Conservation (phyloP, 2,113 vertebrate genomes). For the Terrapene triunguis region DNA sequence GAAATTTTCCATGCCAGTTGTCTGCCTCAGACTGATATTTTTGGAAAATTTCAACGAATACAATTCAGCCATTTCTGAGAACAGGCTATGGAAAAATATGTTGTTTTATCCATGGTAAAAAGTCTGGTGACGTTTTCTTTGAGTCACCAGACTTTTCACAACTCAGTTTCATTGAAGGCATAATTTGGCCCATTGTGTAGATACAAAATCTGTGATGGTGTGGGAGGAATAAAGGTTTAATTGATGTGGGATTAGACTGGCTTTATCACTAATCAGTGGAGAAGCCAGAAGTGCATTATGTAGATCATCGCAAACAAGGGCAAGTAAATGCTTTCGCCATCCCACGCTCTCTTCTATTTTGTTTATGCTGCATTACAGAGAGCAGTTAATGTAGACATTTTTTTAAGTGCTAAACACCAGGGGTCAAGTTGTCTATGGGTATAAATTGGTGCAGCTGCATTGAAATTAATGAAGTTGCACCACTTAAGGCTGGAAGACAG, state of each 20-base stretch:
- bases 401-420: slow-evolving; percentile 20
- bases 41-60: background rate
- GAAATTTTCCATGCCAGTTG: background rate
- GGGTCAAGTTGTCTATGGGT: slow-evolving; percentile 41
- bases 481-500: slow-evolving; percentile 30
- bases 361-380: slow-evolving; percentile 46
- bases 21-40: background rate
- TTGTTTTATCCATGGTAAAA: background rate
- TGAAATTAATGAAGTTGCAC: slow-evolving; percentile 23
- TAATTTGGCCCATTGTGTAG: slow-evolving; percentile 11
- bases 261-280: slow-evolving; percentile 26
- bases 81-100: background rate
- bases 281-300: slow-evolving; percentile 36
- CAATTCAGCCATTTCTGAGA: background rate
- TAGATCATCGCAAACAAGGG: slow-evolving; percentile 45
- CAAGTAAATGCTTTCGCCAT: slow-evolving; percentile 30
- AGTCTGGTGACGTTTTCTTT: background rate
- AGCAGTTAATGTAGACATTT: slow-evolving; percentile 30
- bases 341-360: slow-evolving; percentile 33
- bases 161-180: slow-evolving; percentile 25
- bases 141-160: background rate
- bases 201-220: background rate
- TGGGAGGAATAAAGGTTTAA: slow-evolving; percentile 49
- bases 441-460: slow-evolving; percentile 6
- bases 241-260: slow-evolving; percentile 4